phyloP scores from a whole-genome alignment of 2,113 vertebrate genomes.

The Setophaga coronata region DNA sequence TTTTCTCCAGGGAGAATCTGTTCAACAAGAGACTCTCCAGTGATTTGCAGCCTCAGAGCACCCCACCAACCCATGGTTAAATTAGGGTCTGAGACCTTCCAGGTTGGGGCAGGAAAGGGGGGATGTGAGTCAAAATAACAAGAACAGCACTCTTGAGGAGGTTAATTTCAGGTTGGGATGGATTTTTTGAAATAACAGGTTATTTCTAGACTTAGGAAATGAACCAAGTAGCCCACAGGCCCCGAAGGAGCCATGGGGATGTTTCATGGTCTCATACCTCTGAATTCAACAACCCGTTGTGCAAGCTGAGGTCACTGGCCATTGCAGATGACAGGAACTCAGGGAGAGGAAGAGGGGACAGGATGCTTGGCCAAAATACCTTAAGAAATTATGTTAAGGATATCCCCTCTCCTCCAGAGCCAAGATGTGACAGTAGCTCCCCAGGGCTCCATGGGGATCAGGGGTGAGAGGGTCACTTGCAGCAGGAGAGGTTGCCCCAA shows the following conservation, averaged over 20 bases:
- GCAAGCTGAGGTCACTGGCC: conserved; percentile 25
- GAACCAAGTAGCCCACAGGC: neutral
- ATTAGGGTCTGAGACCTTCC: neutral
- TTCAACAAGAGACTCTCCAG: neutral
- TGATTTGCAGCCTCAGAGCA: neutral
- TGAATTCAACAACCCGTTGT: neutral
- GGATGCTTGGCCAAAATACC: conserved; percentile 49
- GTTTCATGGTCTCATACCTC: neutral
- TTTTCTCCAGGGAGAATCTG: neutral
- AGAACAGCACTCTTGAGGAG: neutral
- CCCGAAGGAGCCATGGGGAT: neutral
- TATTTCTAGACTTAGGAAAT: conserved; percentile 58
- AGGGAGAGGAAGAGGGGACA: conserved; percentile 51
- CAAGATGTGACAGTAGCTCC: conserved; percentile 27
- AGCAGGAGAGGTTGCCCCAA: neutral
- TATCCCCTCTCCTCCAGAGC: conserved; percentile 65
- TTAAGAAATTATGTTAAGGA: conserved; percentile 61
- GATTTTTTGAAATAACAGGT: conserved; percentile 18
- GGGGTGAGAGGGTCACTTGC: neutral
- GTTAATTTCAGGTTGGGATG: neutral
- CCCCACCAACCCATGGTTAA: neutral
- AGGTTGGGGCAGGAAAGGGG: neutral
- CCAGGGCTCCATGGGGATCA: neutral
- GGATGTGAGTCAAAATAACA: neutral
- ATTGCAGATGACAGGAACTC: conserved; percentile 54